Conservation (phyloP, 2,113 vertebrate genomes). For the Muscicapa adusta region DNA sequence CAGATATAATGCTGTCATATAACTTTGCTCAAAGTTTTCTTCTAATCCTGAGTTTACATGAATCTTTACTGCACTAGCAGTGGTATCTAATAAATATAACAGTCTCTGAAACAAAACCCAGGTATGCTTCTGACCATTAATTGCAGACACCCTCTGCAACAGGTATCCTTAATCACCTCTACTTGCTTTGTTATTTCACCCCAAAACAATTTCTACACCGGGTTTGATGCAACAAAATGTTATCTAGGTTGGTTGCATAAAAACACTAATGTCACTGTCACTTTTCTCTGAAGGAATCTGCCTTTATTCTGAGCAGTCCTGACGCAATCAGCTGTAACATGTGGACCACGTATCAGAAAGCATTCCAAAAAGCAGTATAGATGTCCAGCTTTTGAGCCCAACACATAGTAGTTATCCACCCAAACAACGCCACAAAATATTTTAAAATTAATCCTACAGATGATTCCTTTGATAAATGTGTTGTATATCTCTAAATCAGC, state of each 20-base stretch:
- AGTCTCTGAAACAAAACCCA: neutral
- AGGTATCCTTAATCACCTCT: neutral
- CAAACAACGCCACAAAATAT: neutral
- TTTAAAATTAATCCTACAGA: neutral
- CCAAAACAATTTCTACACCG: fast-evolving
- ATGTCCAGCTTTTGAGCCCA: neutral
- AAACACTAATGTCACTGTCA: neutral
- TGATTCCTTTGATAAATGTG: neutral
- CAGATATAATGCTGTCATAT: neutral
- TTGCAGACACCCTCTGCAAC: neutral
- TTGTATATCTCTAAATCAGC: neutral
- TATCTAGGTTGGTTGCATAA: neutral
- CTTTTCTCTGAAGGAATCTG: neutral
- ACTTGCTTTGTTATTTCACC: neutral
- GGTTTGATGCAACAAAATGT: neutral
- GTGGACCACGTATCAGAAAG: neutral
- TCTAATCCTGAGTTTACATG: neutral
- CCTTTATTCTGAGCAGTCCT: neutral
- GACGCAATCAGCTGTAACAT: neutral
- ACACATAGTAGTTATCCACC: neutral
- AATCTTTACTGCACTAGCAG: neutral
- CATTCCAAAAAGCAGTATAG: neutral
- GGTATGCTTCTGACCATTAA: neutral
- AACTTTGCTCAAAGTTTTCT: neutral
- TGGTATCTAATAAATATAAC: neutral